Evolutionary conservation across 2,113 vertebrate species (phyloP).

Genomic region (Ia io): DNA sequence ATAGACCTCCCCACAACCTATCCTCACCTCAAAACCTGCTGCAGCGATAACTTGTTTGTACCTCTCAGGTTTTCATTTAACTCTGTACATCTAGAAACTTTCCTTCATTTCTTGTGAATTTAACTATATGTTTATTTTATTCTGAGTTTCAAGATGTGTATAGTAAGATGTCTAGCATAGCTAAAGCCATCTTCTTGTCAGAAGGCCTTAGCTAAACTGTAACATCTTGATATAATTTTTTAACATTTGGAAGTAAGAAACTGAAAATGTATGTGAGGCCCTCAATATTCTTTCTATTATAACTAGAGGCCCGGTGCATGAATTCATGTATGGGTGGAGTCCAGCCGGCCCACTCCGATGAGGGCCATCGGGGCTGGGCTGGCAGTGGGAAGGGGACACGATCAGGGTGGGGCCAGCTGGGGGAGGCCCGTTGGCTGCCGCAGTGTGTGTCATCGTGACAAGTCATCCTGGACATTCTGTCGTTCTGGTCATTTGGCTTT

Average conservation of each 20-base stretch:
- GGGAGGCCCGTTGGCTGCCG: too few species aligned
- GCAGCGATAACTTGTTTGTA: not conserved
- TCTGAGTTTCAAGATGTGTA: not conserved
- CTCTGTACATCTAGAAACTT: not conserved
- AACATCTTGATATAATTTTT: not conserved
- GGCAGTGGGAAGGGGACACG: too few species aligned
- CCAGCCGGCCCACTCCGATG: accelerated
- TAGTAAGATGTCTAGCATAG: not conserved
- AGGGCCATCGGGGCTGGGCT: too few species aligned
- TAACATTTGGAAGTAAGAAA: not conserved
- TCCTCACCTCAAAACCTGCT: not conserved
- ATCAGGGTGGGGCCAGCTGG: too few species aligned
- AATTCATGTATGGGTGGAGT: too few species aligned
- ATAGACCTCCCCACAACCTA: accelerated
- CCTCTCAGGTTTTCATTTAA: not conserved
- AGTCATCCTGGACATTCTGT: too few species aligned
- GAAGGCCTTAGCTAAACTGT: not conserved
- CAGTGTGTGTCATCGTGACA: too few species aligned
- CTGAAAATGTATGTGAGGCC: not conserved
- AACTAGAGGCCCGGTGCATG: too few species aligned
- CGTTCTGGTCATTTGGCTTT: too few species aligned
- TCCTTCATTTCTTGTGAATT: not conserved
- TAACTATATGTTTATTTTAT: not conserved
- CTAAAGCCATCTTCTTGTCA: not conserved
- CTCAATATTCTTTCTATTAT: not conserved